Evolutionary conservation across 1,140 invertebrate genomes (phyloP).

Genomic region (Zaprionus nigranus): DNA sequence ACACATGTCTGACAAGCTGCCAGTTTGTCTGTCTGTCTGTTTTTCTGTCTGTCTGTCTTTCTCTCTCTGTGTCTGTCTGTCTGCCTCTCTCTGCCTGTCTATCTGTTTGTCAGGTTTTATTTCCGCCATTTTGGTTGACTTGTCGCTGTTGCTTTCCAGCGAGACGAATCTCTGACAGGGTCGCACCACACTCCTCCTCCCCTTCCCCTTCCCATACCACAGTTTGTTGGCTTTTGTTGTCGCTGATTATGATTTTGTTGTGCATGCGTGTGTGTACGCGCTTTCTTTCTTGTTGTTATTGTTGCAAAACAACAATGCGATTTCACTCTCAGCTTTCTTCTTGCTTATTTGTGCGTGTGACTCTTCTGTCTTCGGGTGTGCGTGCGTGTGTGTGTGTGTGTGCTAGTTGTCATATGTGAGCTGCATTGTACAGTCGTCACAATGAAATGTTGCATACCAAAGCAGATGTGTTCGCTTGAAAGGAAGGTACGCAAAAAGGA

Average conservation of each 20-base stretch:
- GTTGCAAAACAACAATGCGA: slow-evolving; percentile 38
- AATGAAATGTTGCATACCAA: slow-evolving; percentile 19
- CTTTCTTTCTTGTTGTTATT: slow-evolving; percentile 22
- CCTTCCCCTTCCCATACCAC: too few species aligned
- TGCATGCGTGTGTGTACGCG: slow-evolving; percentile 1
- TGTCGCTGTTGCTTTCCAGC: slow-evolving; percentile 10
- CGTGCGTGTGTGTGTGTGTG: neutral
- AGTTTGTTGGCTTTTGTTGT: slow-evolving; percentile 27
- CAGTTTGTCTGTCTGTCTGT: neutral
- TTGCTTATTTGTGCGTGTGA: slow-evolving; percentile 29
- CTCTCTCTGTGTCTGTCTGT: neutral
- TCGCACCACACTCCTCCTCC: neutral
- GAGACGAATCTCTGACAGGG: slow-evolving; percentile 20
- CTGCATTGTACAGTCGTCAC: slow-evolving; percentile 2
- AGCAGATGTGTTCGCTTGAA: neutral
- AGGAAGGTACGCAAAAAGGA: neutral
- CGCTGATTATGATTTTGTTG: slow-evolving; percentile 38
- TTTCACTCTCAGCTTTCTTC: slow-evolving; percentile 10
- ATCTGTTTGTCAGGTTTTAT: slow-evolving; percentile 8
- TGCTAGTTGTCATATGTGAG: neutral
- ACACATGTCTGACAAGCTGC: slow-evolving; percentile 11
- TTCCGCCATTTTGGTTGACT: slow-evolving; percentile 12
- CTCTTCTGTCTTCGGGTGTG: neutral
- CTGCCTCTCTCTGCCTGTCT: neutral
- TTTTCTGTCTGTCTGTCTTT: neutral